Conservation (phyloP, 2,113 vertebrate genomes). For the Muscicapa adusta region DNA sequence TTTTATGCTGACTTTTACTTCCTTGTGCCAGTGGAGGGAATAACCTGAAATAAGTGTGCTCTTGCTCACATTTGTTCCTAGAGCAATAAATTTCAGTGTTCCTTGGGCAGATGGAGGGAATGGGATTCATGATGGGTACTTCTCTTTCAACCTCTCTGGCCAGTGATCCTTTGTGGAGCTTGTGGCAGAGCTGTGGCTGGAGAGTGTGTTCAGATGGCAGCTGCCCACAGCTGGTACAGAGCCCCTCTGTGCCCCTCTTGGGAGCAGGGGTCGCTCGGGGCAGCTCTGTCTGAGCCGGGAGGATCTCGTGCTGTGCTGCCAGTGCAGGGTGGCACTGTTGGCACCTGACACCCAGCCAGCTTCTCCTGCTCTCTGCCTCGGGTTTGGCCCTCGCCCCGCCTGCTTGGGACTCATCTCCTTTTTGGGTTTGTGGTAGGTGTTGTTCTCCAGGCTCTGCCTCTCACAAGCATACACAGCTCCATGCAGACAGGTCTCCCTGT, state of each 20-base stretch:
- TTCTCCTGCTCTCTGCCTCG: neutral
- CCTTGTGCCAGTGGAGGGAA: neutral
- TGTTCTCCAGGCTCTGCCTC: neutral
- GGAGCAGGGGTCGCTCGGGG: neutral
- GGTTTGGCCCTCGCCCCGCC: neutral
- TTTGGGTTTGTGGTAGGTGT: neutral
- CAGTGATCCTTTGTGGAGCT: neutral
- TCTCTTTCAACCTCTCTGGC: neutral
- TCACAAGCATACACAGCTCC: neutral
- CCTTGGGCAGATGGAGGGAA: neutral
- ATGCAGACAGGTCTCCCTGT: neutral
- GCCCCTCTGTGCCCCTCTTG: neutral
- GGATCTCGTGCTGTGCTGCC: neutral
- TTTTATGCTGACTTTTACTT: neutral
- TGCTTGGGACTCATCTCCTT: neutral
- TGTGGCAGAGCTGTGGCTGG: neutral
- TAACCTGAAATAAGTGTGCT: neutral
- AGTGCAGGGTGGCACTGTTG: neutral
- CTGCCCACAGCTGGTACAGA: neutral
- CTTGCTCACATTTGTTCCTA: neutral
- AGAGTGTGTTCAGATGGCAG: fast-evolving
- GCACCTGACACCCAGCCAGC: neutral
- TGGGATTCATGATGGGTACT: neutral
- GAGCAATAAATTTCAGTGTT: neutral
- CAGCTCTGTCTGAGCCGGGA: fast-evolving